phyloP scores from a whole-genome alignment of 2,888 invertebrate genomes.

The Fabriciana adippe region DNA sequence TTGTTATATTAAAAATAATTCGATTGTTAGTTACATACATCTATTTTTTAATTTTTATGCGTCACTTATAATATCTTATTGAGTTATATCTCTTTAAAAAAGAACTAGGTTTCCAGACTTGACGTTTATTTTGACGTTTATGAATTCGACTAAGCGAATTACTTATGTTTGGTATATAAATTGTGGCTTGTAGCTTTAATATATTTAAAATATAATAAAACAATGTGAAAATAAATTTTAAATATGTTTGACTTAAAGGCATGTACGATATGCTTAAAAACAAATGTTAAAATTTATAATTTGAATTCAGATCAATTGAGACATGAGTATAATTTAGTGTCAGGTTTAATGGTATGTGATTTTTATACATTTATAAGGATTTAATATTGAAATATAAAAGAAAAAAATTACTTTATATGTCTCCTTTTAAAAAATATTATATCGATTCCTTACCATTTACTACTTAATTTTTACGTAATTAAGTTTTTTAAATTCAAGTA shows the following conservation, averaged over 20 bases:
- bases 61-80: not conserved
- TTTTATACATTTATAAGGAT: not conserved
- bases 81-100: not conserved
- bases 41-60: no score
- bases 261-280: constrained; percentile 67
- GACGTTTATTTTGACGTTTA: constrained; percentile 13
- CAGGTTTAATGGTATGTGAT: constrained; percentile 63
- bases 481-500: no score
- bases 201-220: not conserved
- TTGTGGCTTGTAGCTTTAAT: constrained; percentile 3
- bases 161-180: not conserved
- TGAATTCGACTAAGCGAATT: constrained; percentile 5
- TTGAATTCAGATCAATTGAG: constrained; percentile 59
- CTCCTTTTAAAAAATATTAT: no score
- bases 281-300: constrained; percentile 57
- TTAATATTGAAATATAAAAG: not conserved
- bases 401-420: no score
- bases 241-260: constrained; percentile 63
- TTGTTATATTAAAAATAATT: no score
- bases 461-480: no score
- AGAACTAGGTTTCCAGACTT: not conserved
- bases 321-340: constrained; percentile 59
- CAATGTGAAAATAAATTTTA: constrained; percentile 9
- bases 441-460: no score
- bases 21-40: no score